Conservation (phyloP, 1,140 invertebrate genomes). For the Drosophila kikkawai region DNA sequence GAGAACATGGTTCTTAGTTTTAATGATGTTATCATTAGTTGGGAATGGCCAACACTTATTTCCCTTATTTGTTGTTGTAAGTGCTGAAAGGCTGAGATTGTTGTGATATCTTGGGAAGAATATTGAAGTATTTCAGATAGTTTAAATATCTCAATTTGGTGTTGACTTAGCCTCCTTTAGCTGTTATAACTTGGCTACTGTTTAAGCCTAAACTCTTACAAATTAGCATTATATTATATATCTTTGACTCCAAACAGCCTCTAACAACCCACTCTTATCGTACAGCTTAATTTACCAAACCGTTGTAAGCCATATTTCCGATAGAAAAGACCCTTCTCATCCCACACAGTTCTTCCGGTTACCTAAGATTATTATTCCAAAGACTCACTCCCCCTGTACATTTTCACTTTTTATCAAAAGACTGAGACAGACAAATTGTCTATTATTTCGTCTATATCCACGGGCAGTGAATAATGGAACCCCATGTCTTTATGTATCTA, state of each 20-base stretch:
- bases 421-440: conserved; percentile 39
- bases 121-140: background rate
- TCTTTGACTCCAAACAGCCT: background rate
- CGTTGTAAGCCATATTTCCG: conserved; percentile 33
- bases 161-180: no score
- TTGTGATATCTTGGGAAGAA: background rate
- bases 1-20: conserved; percentile 10
- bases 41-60: conserved; percentile 11
- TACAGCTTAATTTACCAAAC: conserved; percentile 7
- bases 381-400: conserved; percentile 19
- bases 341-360: conserved; percentile 41
- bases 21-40: conserved; percentile 28
- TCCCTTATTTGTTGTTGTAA: background rate
- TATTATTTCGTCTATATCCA: conserved; percentile 53
- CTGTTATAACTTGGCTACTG: background rate
- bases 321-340: conserved; percentile 13
- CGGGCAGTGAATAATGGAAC: conserved; percentile 53
- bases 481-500: conserved; percentile 40
- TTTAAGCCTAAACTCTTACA: no score
- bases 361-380: conserved; percentile 21
- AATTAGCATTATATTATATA: background rate
- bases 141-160: background rate
- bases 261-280: conserved; percentile 9
- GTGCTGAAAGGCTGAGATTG: background rate
- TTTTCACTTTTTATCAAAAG: conserved; percentile 62